Percentiles rank a stretch among this genome's conserved stretches.
phyloP scores from a whole-genome alignment of 2,888 invertebrate genomes.

The Tetragonula carbonaria region DNA sequence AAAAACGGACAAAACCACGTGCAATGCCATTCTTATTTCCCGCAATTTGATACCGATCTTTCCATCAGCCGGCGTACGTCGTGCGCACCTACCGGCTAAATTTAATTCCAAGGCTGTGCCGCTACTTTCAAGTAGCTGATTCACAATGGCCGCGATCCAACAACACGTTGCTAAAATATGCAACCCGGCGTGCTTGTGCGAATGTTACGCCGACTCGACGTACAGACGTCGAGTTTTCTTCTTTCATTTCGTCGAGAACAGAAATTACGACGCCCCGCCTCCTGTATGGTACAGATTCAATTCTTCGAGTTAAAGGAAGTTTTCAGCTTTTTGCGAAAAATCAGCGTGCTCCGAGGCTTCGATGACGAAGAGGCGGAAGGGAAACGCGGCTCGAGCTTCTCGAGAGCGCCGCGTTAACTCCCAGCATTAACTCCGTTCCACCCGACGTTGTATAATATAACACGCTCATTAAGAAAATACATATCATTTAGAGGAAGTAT shows the following conservation, averaged over 20 bases:
- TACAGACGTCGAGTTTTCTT: background rate
- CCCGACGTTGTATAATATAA: constrained; percentile 42
- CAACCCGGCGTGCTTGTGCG: constrained; percentile 9
- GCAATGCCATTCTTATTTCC: constrained; percentile 67
- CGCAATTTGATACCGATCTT: constrained; percentile 66
- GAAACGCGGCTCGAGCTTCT: background rate
- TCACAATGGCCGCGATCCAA: constrained; percentile 42
- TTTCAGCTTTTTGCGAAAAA: constrained; percentile 77
- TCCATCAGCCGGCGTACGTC: constrained; percentile 50
- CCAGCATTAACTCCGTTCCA: constrained; percentile 39
- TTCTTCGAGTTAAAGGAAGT: constrained; percentile 76
- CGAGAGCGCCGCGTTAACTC: constrained; percentile 40
- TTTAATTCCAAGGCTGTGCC: constrained; percentile 56
- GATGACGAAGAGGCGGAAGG: constrained; percentile 61
- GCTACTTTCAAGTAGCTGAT: constrained; percentile 40
- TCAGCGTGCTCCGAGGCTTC: constrained; percentile 71
- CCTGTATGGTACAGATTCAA: too few species aligned
- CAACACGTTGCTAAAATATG: constrained; percentile 40
- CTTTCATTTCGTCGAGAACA: background rate
- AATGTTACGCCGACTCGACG: constrained; percentile 3
- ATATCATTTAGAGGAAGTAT: constrained; percentile 45
- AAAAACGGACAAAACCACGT: constrained; percentile 36
- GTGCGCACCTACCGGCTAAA: constrained; percentile 48
- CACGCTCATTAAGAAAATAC: constrained; percentile 57
- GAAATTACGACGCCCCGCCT: constrained; percentile 4